Percentiles rank a stretch among this genome's conserved stretches.
These are phyloP conservation scores for Formica selysi DNA, from an alignment of 1,140 invertebrate genomes.

Conservation along the genomic window DNA sequence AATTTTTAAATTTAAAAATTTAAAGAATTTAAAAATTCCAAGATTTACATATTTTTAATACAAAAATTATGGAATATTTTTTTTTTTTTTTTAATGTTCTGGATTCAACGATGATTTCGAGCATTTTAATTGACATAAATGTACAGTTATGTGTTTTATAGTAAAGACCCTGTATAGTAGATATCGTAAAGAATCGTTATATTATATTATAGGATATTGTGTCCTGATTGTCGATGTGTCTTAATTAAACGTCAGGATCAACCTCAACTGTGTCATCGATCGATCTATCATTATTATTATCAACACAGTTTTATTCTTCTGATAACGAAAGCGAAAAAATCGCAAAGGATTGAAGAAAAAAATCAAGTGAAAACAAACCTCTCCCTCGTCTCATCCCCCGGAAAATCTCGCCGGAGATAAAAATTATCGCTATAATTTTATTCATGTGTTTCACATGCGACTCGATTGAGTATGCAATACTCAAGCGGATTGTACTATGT, in stretches of 20 bases:
- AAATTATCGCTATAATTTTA: slow-evolving; percentile 59
- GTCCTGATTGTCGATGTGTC: slow-evolving; percentile 23
- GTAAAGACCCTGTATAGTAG: not conserved
- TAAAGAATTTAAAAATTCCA: not conserved
- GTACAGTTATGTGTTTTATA: slow-evolving; percentile 24
- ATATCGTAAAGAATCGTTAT: not conserved
- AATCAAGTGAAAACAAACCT: not conserved
- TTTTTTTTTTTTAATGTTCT: slow-evolving; percentile 5
- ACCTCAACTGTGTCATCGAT: not conserved
- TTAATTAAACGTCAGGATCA: not conserved
- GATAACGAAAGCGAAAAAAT: not conserved
- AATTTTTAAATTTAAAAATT: not conserved
- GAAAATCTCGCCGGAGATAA: slow-evolving; percentile 26
- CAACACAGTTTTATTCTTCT: not conserved
- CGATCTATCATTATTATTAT: slow-evolving; percentile 3
- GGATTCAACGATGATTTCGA: slow-evolving; percentile 25
- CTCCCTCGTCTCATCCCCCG: slow-evolving; percentile 51
- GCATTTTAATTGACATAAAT: slow-evolving; percentile 23
- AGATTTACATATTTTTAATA: not conserved
- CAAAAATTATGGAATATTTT: not conserved
- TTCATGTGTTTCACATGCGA: slow-evolving; percentile 62
- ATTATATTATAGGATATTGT: not conserved
- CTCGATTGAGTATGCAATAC: slow-evolving; percentile 60
- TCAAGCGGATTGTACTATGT: slow-evolving; percentile 64
- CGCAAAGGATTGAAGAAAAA: not conserved